These are phyloP conservation scores for Panzeria rudis DNA, from an alignment of 2,888 invertebrate genomes.

Conservation along the genomic window DNA sequence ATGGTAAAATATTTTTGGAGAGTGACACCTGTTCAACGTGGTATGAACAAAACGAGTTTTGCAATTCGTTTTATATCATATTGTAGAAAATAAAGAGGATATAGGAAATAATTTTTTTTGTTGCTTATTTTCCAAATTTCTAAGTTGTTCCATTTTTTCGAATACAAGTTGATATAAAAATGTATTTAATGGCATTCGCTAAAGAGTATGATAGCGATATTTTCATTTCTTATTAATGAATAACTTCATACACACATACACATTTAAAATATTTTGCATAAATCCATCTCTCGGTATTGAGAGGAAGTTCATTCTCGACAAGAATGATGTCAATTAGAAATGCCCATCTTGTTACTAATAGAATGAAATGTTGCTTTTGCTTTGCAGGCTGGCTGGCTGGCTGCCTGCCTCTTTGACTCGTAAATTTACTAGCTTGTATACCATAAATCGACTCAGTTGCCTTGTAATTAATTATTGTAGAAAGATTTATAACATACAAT, in stretches of 20 bases:
- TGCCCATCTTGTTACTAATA: constrained; percentile 63
- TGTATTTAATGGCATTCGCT: not conserved
- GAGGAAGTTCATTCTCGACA: constrained; percentile 64
- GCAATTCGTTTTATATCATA: not conserved
- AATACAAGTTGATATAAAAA: not conserved
- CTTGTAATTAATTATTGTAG: constrained; percentile 68
- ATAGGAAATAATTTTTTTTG: not conserved
- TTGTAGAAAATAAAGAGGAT: not conserved
- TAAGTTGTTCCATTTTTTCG: not conserved
- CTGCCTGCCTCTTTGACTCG: not conserved
- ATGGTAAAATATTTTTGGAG: not conserved
- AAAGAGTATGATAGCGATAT: not conserved
- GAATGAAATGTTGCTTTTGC: constrained; percentile 46
- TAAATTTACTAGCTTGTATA: not conserved
- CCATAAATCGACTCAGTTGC: constrained; percentile 66
- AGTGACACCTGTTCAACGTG: constrained; percentile 12
- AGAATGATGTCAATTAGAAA: constrained; percentile 71
- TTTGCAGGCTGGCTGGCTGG: constrained; percentile 8
- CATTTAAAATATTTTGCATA: not conserved
- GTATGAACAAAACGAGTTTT: too few relatives aligned
- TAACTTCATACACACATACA: not conserved
- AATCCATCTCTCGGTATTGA: not conserved
- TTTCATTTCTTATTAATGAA: not conserved
- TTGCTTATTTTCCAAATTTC: not conserved
- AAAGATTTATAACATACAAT: constrained; percentile 65